phyloP scores from a whole-genome alignment of 1,140 invertebrate genomes.

The Brachionus asplanchnoidis region DNA sequence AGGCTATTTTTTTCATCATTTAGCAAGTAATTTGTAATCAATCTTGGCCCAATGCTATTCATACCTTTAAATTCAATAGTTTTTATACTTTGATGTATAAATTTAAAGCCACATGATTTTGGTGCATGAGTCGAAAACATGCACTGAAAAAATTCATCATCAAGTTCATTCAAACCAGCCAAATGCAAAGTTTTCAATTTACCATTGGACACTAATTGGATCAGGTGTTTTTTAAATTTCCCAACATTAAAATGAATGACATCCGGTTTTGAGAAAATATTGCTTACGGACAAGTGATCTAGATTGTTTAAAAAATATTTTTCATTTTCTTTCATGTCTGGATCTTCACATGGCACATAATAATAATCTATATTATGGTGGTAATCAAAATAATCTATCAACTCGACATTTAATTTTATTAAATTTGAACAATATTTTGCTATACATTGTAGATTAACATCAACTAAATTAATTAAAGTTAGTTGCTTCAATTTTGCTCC shows the following conservation, averaged over 20 bases:
- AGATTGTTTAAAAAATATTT: background rate
- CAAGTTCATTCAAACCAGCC: background rate
- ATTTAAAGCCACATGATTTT: background rate
- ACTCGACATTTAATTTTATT: slow-evolving; percentile 8
- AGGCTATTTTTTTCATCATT: background rate
- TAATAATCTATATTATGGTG: no score
- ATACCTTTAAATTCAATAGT: slow-evolving; percentile 23
- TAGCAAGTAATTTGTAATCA: slow-evolving; percentile 16
- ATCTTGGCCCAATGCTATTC: background rate
- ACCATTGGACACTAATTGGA: background rate
- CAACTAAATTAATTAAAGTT: background rate
- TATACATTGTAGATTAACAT: slow-evolving; percentile 24
- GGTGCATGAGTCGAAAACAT: background rate
- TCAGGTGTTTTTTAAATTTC: background rate
- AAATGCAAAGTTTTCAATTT: background rate
- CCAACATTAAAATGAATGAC: background rate
- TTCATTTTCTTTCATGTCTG: background rate
- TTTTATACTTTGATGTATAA: slow-evolving; percentile 22
- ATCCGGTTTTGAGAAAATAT: background rate
- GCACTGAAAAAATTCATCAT: slow-evolving; percentile 35
- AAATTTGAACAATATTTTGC: slow-evolving; percentile 18
- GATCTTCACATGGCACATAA: slow-evolving; percentile 3
- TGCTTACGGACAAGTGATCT: background rate
- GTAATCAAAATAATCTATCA: background rate
- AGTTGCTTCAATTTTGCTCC: background rate